phyloP scores from a whole-genome alignment of 2,797 vertebrate genomes.

The Dendrocincla fuliginosa region DNA sequence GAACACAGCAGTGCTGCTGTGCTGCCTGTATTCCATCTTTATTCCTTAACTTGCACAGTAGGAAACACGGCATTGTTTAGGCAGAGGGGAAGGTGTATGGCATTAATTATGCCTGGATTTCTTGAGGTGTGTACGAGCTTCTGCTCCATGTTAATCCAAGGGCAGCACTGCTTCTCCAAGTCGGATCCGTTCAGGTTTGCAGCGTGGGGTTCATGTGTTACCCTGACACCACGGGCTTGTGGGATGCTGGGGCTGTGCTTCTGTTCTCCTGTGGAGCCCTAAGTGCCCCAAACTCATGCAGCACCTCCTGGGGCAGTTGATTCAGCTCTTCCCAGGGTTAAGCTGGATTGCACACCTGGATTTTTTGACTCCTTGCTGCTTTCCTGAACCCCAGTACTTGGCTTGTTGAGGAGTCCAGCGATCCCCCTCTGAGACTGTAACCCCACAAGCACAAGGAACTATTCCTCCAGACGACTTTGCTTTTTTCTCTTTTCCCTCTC shows the following conservation, averaged over 20 bases:
- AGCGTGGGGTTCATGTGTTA: background rate
- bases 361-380: background rate
- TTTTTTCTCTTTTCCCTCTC: accelerated
- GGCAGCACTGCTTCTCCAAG: background rate
- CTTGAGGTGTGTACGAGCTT: slow-evolving; percentile 7
- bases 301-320: background rate
- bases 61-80: background rate
- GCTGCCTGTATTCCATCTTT: background rate
- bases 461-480: background rate
- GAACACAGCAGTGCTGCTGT: background rate
- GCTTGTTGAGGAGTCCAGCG: background rate
- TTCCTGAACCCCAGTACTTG: background rate
- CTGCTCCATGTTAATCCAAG: slow-evolving; percentile 21
- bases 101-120: slow-evolving; percentile 45
- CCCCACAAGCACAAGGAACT: background rate
- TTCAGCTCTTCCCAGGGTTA: background rate
- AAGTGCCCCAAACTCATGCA: background rate
- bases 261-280: background rate
- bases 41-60: background rate
- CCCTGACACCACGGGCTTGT: background rate
- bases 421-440: background rate
- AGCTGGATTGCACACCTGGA: accelerated
- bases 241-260: slow-evolving; percentile 9
- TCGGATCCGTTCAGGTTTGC: slow-evolving; percentile 30
- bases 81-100: slow-evolving; percentile 24